Percentiles rank a stretch among this genome's conserved stretches.
These are phyloP conservation scores for Heliconius hermathena DNA, from an alignment of 1,140 invertebrate species.

Conservation along the genomic window DNA sequence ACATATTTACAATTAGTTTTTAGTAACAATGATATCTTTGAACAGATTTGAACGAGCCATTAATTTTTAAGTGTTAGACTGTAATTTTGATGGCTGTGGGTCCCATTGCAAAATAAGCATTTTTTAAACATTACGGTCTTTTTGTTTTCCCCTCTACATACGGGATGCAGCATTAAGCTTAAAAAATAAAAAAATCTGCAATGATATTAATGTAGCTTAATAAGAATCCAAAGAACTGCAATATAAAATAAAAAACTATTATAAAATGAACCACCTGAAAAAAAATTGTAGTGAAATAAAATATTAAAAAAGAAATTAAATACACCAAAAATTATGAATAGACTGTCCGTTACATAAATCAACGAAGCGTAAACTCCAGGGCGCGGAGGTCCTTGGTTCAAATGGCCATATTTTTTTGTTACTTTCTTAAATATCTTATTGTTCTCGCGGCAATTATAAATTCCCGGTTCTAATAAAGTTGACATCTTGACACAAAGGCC, in stretches of 20 bases:
- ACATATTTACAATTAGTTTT: too few relatives aligned
- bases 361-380: constrained; percentile 28
- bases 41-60: too few relatives aligned
- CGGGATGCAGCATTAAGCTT: too few relatives aligned
- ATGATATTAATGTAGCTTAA: too few relatives aligned
- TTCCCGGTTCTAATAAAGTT: constrained; percentile 40
- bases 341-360: constrained; percentile 35
- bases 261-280: neutral
- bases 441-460: constrained; percentile 43
- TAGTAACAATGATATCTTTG: too few relatives aligned
- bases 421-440: constrained; percentile 35
- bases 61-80: too few relatives aligned
- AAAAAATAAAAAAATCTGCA: too few relatives aligned
- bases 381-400: constrained; percentile 28
- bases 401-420: constrained; percentile 36
- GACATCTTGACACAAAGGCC: constrained; percentile 40
- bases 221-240: too few relatives aligned
- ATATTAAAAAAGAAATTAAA: constrained; percentile 21
- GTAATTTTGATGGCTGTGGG: too few relatives aligned
- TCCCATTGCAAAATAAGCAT: too few relatives aligned
- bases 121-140: neutral
- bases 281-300: neutral
- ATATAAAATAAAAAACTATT: neutral
- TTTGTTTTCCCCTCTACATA: neutral
- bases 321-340: constrained; percentile 34